These are phyloP conservation scores for Amphipyra tragopoginis DNA, from an alignment of 2,888 invertebrate species.

Conservation along the genomic window DNA sequence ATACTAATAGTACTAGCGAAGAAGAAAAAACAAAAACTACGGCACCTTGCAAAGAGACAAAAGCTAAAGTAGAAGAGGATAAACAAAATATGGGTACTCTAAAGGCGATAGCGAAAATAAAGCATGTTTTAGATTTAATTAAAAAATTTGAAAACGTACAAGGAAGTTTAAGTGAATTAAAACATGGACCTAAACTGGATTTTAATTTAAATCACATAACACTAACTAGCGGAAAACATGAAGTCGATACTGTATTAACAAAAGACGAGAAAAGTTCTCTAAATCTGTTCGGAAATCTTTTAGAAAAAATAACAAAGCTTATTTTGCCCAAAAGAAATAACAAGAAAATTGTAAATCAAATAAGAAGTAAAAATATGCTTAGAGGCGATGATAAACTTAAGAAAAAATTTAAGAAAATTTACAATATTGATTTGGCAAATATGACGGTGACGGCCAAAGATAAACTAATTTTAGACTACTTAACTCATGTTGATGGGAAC, in stretches of 20 bases:
- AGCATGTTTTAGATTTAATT: conserved; percentile 74
- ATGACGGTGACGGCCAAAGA: conserved; percentile 76
- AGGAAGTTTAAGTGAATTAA: conserved; percentile 64
- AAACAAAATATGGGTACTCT: conserved; percentile 46
- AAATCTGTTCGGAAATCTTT: conserved; percentile 74
- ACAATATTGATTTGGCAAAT: conserved; percentile 66
- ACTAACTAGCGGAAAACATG: not conserved
- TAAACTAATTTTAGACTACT: conserved; percentile 78
- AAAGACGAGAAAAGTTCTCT: conserved; percentile 66
- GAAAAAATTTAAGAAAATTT: conserved; percentile 66
- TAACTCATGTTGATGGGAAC: conserved; percentile 73
- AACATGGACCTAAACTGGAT: conserved; percentile 45
- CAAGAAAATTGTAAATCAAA: conserved; percentile 65
- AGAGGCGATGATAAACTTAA: conserved; percentile 58
- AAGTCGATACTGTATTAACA: conserved; percentile 38
- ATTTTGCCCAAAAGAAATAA: conserved; percentile 71
- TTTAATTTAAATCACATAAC: conserved; percentile 12
- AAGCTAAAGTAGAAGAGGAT: conserved; percentile 21
- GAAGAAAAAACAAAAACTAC: not conserved
- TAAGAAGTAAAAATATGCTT: conserved; percentile 67
- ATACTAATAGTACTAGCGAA: conserved; percentile 21
- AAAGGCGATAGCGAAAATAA: conserved; percentile 73
- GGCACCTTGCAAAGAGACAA: conserved; percentile 30
- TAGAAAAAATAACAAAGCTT: conserved; percentile 79
- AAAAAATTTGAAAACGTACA: conserved; percentile 77